Evolutionary conservation across 2,113 vertebrate genomes (phyloP).

Genomic region (Crotalus helleri): DNA sequence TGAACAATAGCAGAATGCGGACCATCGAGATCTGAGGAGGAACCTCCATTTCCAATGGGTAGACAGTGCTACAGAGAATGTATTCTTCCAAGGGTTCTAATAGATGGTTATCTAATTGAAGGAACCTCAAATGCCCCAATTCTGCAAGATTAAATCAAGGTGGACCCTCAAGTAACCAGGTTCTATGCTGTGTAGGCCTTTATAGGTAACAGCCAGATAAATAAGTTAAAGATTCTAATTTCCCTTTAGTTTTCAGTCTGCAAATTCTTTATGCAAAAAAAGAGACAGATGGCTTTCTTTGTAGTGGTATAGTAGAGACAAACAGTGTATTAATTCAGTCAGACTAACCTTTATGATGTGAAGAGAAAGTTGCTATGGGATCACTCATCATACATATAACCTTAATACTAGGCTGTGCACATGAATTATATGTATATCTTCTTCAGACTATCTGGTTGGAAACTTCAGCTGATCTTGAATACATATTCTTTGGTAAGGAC

Average conservation of each 20-base stretch:
- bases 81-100: background rate
- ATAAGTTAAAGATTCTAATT: background rate
- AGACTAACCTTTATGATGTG: background rate
- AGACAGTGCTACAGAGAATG: background rate
- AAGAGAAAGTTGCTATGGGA: background rate
- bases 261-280: background rate
- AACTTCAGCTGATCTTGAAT: background rate
- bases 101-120: background rate
- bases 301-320: background rate
- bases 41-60: background rate
- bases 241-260: background rate
- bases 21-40: background rate
- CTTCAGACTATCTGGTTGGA: background rate
- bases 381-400: background rate
- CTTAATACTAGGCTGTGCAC: background rate
- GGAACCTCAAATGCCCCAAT: background rate
- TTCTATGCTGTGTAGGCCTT: background rate
- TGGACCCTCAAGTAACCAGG: background rate
- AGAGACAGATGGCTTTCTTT: background rate
- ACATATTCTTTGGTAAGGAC: background rate
- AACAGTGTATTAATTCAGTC: background rate
- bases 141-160: background rate
- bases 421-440: background rate
- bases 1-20: background rate
- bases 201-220: background rate